Conservation (phyloP, 2,888 invertebrate genomes). For the Phytoseiulus persimilis region DNA sequence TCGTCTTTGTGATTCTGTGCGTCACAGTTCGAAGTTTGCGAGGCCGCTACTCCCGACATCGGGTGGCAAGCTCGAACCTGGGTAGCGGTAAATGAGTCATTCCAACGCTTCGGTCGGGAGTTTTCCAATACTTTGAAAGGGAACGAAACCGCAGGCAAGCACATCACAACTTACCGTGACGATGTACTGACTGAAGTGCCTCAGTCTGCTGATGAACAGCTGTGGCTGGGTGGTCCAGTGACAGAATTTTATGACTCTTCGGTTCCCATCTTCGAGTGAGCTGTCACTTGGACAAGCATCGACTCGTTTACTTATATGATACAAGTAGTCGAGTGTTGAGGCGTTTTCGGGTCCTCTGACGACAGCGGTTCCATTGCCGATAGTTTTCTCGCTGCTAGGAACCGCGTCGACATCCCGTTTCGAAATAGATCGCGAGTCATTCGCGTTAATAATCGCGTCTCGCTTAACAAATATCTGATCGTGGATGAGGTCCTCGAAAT, state of each 20-base stretch:
- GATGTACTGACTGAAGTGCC: slow-evolving; percentile 62
- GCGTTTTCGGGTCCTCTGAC: background rate
- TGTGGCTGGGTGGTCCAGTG: background rate
- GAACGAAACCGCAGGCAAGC: too few relatives aligned
- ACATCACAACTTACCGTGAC: slow-evolving; percentile 50
- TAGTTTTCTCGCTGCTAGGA: background rate
- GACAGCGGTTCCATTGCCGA: background rate
- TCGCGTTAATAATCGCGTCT: background rate
- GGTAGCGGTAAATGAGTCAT: background rate
- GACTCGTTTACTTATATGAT: background rate
- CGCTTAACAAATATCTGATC: slow-evolving; percentile 40
- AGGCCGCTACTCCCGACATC: background rate
- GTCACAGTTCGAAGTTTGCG: slow-evolving; percentile 40
- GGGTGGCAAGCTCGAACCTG: slow-evolving; percentile 42
- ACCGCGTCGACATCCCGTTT: background rate
- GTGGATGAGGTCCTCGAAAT: slow-evolving; percentile 40
- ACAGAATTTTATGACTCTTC: background rate
- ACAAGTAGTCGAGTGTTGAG: background rate
- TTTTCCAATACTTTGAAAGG: too few relatives aligned
- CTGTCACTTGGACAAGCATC: background rate
- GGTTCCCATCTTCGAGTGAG: background rate
- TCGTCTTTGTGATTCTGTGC: slow-evolving; percentile 39
- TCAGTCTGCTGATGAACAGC: background rate
- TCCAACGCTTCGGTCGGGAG: background rate
- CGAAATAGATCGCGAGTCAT: background rate